A percentile compares a stretch with the other conserved stretches of the same genome.
These are phyloP conservation scores for Antedon mediterranea DNA, from an alignment of 53 echinoderm and acorn worm species.

Conservation along the genomic window DNA sequence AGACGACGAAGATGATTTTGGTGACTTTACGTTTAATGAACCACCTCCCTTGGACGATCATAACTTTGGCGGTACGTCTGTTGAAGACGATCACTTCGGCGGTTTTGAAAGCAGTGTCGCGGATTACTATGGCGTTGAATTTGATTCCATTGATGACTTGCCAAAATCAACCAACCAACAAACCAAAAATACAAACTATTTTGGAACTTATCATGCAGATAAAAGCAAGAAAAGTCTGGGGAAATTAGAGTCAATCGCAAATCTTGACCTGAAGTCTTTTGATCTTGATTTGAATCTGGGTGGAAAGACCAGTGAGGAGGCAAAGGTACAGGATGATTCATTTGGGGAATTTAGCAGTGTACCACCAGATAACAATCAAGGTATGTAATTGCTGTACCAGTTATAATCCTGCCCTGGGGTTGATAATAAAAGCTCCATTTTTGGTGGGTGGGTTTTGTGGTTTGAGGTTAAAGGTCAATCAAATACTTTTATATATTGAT, in stretches of 20 bases:
- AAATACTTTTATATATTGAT: too few species aligned
- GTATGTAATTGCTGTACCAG: too few species aligned
- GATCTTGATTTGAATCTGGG: slow-evolving; percentile 46
- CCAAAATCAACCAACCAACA: neutral
- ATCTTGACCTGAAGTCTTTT: slow-evolving; percentile 53
- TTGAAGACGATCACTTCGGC: slow-evolving; percentile 33
- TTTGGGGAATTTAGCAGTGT: slow-evolving; percentile 61
- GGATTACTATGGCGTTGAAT: slow-evolving; percentile 55
- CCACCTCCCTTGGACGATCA: slow-evolving; percentile 15
- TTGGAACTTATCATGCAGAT: neutral
- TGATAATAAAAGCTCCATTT: too few species aligned
- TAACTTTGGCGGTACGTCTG: slow-evolving; percentile 6
- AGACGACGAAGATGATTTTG: slow-evolving; percentile 56
- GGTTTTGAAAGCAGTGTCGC: slow-evolving; percentile 27
- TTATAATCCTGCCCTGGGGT: too few species aligned
- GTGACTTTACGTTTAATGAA: slow-evolving; percentile 52
- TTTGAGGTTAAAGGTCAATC: too few species aligned
- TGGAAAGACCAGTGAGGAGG: neutral
- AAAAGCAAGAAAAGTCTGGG: slow-evolving; percentile 19
- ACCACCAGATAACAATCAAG: neutral
- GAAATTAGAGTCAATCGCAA: slow-evolving; percentile 38
- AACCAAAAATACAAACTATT: neutral
- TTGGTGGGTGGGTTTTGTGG: too few species aligned
- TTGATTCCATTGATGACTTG: slow-evolving; percentile 27
- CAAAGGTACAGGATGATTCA: slow-evolving; percentile 22